Evolutionary conservation across 2,888 invertebrate genomes (phyloP).

Genomic region (Artemia sinica): DNA sequence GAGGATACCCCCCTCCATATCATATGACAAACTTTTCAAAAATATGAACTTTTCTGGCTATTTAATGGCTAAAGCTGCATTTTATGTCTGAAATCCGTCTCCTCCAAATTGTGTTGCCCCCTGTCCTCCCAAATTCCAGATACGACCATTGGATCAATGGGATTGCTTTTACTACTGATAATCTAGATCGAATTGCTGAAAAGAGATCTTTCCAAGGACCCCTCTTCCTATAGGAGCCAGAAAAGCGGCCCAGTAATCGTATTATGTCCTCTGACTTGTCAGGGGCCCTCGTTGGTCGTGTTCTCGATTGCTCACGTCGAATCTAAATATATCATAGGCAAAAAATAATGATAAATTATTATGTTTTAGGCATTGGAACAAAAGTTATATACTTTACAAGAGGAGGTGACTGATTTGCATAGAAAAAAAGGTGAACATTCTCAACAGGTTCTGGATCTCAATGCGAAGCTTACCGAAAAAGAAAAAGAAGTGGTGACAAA

Average conservation of each 20-base stretch:
- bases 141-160: no score
- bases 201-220: no score
- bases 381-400: constrained; percentile 66
- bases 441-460: constrained; percentile 78
- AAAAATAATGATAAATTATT: constrained; percentile 13
- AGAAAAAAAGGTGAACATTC: constrained; percentile 76
- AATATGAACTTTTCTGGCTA: no score
- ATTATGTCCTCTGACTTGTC: background rate
- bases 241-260: constrained; percentile 22
- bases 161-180: no score
- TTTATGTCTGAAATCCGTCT: no score
- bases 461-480: constrained; percentile 63
- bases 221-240: no score
- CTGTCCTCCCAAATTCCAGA: no score
- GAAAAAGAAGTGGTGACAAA: constrained; percentile 54
- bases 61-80: no score
- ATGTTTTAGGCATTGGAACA: constrained; percentile 50
- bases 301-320: background rate
- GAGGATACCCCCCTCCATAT: no score
- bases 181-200: no score
- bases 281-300: background rate
- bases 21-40: no score
- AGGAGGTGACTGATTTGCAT: constrained; percentile 78
- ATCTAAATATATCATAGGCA: background rate
- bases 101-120: no score